Evolutionary conservation across 2,888 invertebrate species (phyloP).

Genomic region (Mesorhabditis belari): DNA sequence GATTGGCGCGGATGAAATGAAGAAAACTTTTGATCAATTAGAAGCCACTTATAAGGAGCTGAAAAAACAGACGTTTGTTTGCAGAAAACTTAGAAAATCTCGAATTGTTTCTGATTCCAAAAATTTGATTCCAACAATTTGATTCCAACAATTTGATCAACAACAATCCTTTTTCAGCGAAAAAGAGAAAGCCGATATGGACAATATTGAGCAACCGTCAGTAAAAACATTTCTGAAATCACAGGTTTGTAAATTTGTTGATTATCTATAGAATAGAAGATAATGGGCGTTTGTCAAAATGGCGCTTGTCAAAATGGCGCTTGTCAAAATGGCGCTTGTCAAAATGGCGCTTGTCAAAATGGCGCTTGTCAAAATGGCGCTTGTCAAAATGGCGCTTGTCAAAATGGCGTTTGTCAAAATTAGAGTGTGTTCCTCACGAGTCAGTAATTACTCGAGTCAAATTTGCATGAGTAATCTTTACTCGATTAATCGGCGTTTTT

Average conservation of each 20-base stretch:
- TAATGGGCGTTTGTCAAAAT: no score
- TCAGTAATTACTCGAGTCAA: no score
- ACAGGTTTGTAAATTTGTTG: conserved; percentile 17
- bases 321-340: neutral
- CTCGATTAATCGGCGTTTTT: no score
- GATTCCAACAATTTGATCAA: neutral
- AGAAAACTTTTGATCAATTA: conserved; percentile 49
- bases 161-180: conserved; percentile 40
- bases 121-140: neutral
- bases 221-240: conserved; percentile 54
- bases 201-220: conserved; percentile 54
- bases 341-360: no score
- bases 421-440: no score
- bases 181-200: conserved; percentile 56
- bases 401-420: no score
- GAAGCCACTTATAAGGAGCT: conserved; percentile 53
- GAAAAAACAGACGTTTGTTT: conserved; percentile 51
- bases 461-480: no score
- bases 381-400: no score
- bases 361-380: no score
- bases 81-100: neutral
- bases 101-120: neutral
- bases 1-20: conserved; percentile 51
- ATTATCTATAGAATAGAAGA: no score
- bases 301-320: neutral